Base-by-base conservation (phyloP, 2,797 vertebrate genomes). In the Epinephelus malabaricus region DNA sequence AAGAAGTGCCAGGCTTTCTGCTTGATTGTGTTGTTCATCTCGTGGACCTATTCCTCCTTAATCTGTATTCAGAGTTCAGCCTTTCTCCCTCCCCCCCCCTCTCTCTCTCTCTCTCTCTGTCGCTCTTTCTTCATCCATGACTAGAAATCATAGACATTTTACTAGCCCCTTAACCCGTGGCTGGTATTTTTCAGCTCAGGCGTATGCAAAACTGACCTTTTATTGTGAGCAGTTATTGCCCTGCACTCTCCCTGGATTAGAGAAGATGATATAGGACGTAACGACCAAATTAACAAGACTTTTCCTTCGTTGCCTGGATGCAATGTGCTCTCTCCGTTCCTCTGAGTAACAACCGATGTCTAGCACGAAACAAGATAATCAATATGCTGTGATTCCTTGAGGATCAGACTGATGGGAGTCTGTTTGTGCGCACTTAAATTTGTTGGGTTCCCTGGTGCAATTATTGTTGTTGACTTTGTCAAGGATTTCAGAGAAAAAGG, bases 51-150 rank as follows among this genome's bases (percentile, higher is more conserved):
- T 79, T 80, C 54, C 63, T 83, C 62, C 50, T 63, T 89, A 58
- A 87, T 91, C 79, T 90, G 78, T 85, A 89, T 93, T 88, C 86
- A 82, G 73, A 82, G 83, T 80, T 78, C 72, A 77, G 66, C 70
- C 49, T 70, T 12, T 18, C 55, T 68, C 27, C 69, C 13, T 18
- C 53, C 46, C 62, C n/a, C n/a, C 13, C 64, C 45, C 18, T 66
- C 34, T 59, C 18, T 54, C 27, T 66, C 30, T 19, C 18, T 50
- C 27, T 66, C 40, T 59, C 25, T 19, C 55, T 53, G 17, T 49
- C 53, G n/a, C 70, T 65, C 25, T 12, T 13, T 10, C 59, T 62
- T 76, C 72, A 60, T 76, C 86, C 71, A 64, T 71, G 50, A 53
- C 67, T 68, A 50, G 75, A 84, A 83, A 84, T 69, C 38, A 85